Evolutionary conservation across 2,113 vertebrate genomes (phyloP), one percentile per base, ranked within the genome.

Genomic region (Dolichallabes microphthalmus): DNA sequence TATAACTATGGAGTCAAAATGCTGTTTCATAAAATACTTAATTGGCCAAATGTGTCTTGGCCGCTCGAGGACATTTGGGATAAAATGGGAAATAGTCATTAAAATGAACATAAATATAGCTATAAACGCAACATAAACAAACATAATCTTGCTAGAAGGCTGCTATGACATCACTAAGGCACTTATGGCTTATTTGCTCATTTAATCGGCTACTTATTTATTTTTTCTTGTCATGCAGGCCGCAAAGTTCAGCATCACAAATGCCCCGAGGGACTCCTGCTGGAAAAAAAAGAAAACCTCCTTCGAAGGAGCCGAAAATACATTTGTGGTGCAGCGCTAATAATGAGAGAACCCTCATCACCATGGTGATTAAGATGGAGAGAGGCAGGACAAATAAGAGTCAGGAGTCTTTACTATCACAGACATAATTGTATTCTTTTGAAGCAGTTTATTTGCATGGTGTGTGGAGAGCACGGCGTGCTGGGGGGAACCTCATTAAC

Each of bases 401-500:
- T 27, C 74, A 64, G 66, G 74, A 45, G 45, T 45, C 55, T 68
- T 75, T 32, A 77, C 82, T 82, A 82, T 90, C 82, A 87, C 58
- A 81, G 30, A 68, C 79, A 76, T 86, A 88, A 90, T 86, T 85
- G 35, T 86, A 78, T 90, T 87, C 86, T 88, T 88, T 88, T 89
- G 85, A 90, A 92, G 83, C 85, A 85, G 81, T 88, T 86, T 87
- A 84, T 78, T 87, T 79, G 63, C 61, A 27, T 30, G 45, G 73
- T 68, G 68, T 63, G 74, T 82, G 78, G 89, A 68, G 86, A 64
- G 75, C 13, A 27, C 60, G 32, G 55, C 55, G 75, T 30, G 74
- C 76, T 83, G 68, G 84, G 74, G 85, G 58, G 84, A 76, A 63
- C 64, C 88, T 86, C 87, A 88, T 90, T 86, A 89, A 85, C 84